Conservation (phyloP, 2,888 invertebrate species). For the Argynnis bischoffii region DNA sequence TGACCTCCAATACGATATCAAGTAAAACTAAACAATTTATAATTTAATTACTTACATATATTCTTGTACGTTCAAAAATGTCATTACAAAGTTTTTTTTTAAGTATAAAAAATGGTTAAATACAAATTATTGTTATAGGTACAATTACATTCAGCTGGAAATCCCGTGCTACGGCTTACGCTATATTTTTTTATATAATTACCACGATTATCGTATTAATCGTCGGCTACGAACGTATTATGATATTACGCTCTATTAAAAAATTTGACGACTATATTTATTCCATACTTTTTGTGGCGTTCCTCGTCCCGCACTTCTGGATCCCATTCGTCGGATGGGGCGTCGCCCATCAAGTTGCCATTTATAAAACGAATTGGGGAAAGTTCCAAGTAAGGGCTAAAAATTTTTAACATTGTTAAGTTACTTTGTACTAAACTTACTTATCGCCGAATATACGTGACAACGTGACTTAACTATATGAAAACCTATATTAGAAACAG, state of each 20-base stretch:
- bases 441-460: constrained; percentile 26
- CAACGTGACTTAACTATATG: constrained; percentile 33
- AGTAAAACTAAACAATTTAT: no score
- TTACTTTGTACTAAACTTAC: constrained; percentile 26
- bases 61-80: neutral
- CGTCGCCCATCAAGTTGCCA: constrained; percentile 85
- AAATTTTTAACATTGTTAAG: constrained; percentile 30
- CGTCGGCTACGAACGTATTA: constrained; percentile 84
- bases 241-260: constrained; percentile 82
- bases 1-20: no score
- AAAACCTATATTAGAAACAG: constrained; percentile 4
- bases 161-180: constrained; percentile 84
- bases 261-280: constrained; percentile 88
- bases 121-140: constrained; percentile 51
- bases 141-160: constrained; percentile 85
- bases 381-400: constrained; percentile 81
- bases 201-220: constrained; percentile 81
- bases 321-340: constrained; percentile 88
- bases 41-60: no score
- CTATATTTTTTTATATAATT: constrained; percentile 83
- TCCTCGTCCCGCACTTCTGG: constrained; percentile 87
- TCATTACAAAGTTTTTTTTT: neutral
- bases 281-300: constrained; percentile 85
- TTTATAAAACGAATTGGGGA: constrained; percentile 87
- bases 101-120: neutral